Evolutionary conservation across 2,888 invertebrate genomes (phyloP), one percentile per base, ranked within the genome.

Genomic region (Watsonalla cultraria): DNA sequence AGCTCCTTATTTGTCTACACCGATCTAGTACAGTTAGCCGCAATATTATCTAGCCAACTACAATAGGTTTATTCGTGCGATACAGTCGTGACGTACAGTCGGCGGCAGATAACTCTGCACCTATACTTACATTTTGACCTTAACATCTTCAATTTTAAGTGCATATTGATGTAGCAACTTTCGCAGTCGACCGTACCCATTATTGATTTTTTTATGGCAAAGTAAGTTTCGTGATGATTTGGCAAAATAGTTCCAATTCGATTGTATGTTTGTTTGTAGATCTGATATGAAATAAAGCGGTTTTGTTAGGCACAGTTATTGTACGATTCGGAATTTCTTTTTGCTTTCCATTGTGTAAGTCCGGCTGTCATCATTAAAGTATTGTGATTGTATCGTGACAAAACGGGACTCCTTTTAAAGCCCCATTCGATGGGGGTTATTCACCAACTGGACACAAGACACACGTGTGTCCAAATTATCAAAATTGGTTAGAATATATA

Each of bases 11-110:
- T 88, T 86, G 88, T 87, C 87, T 83, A 79, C 77, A 61, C 70
- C 77, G 72, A 82, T 85, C 77, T 75, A 58, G 80, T 89, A 88
- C 88, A 87, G 89, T 88, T 89, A 88, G 71, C 70, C 72, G 73
- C 80, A 86, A 84, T 84, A 87, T 84, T 79, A 86, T 84, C 82
- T 80, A 66, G 54, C 54, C 37, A 37, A 45, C 58, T 66, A 84
- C 84, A 87, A 86, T 84, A 78, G 80, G 72, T 78, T 79, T 84
- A 82, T 86, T 87, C 88, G 88, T 87, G 88, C 81, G 72, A 78
- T 81, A 70, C 72, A 76, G 79, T 88, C 88, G 87, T 89, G 88
- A 83, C 64, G 74, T 74, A 76, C 76, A 72, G 58, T 71, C 72
- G 61, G 59, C 63, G 65, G 59, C 59, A 62, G 64, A 65, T 46